Conservation (phyloP, 37 sponge, comb jelly and placozoan genomes). For the Spongilla lacustris region DNA sequence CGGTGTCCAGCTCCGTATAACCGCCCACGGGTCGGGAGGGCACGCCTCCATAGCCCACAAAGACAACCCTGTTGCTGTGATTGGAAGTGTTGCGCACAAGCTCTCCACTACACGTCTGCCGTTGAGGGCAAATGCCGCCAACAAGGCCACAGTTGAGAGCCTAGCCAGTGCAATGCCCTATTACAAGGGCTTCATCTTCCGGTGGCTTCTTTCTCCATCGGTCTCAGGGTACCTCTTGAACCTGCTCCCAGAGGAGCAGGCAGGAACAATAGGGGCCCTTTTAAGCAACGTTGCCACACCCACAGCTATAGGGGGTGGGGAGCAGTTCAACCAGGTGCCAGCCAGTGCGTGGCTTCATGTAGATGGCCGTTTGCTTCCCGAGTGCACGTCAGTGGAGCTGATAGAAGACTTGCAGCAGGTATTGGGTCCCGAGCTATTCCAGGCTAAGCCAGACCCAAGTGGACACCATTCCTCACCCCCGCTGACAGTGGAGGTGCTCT, state of each 20-base stretch:
- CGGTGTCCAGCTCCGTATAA: slow-evolving; percentile 37
- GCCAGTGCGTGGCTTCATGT: slow-evolving; percentile 60
- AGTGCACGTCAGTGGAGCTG: slow-evolving; percentile 59
- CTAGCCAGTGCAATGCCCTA: slow-evolving; percentile 48
- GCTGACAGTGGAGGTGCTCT: slow-evolving; percentile 48
- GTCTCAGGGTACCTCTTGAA: slow-evolving; percentile 36
- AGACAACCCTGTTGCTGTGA: slow-evolving; percentile 71
- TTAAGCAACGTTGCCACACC: slow-evolving; percentile 82
- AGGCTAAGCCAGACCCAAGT: neutral
- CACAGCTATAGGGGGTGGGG: slow-evolving; percentile 54
- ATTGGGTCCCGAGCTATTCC: slow-evolving; percentile 51
- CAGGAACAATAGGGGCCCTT: slow-evolving; percentile 41
- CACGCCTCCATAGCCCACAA: slow-evolving; percentile 69
- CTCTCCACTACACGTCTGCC: slow-evolving; percentile 51
- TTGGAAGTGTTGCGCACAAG: slow-evolving; percentile 54
- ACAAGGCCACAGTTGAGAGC: slow-evolving; percentile 44
- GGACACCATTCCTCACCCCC: slow-evolving; percentile 42
- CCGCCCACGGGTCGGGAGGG: slow-evolving; percentile 70
- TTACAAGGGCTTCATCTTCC: slow-evolving; percentile 42
- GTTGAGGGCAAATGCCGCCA: slow-evolving; percentile 46
- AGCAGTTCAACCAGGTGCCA: slow-evolving; percentile 81
- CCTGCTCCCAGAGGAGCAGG: slow-evolving; percentile 57
- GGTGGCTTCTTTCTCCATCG: slow-evolving; percentile 49
- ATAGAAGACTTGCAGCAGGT: slow-evolving; percentile 59
- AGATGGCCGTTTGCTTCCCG: slow-evolving; percentile 77